These are phyloP conservation scores for Keiferia lycopersicella DNA, from an alignment of 2,888 invertebrate species.

Conservation along the genomic window DNA sequence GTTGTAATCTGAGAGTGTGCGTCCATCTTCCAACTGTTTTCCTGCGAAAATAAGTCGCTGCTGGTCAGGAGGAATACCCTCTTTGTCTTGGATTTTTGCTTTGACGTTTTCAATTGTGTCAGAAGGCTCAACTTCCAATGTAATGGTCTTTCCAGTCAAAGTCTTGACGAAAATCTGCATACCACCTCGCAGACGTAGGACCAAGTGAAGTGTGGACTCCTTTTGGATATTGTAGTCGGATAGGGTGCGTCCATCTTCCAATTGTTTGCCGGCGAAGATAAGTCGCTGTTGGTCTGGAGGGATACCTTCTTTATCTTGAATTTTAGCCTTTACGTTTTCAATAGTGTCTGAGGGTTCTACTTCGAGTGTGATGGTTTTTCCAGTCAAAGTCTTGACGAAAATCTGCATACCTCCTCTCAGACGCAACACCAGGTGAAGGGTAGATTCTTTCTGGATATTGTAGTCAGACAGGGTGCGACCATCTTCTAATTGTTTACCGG, in stretches of 20 bases:
- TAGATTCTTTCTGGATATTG: constrained; percentile 44
- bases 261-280: constrained; percentile 39
- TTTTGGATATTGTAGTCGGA: constrained; percentile 38
- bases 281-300: constrained; percentile 40
- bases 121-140: constrained; percentile 27
- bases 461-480: constrained; percentile 42
- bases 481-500: constrained; percentile 42
- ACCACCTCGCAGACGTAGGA: constrained; percentile 30
- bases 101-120: constrained; percentile 31
- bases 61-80: constrained; percentile 50
- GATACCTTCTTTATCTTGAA: constrained; percentile 40
- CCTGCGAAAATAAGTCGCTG: constrained; percentile 51
- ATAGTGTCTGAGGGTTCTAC: constrained; percentile 41
- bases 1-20: constrained; percentile 45
- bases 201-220: constrained; percentile 34
- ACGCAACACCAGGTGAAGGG: constrained; percentile 39
- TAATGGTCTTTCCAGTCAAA: constrained; percentile 29
- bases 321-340: constrained; percentile 40
- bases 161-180: constrained; percentile 30
- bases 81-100: constrained; percentile 30
- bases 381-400: constrained; percentile 41
- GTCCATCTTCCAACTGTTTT: constrained; percentile 44
- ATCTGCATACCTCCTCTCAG: constrained; percentile 43
- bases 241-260: constrained; percentile 39
- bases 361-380: constrained; percentile 41